Evolutionary conservation across 2,797 vertebrate species (phyloP), one percentile per base, ranked within the genome.

Genomic region (Anolis apletophallus): DNA sequence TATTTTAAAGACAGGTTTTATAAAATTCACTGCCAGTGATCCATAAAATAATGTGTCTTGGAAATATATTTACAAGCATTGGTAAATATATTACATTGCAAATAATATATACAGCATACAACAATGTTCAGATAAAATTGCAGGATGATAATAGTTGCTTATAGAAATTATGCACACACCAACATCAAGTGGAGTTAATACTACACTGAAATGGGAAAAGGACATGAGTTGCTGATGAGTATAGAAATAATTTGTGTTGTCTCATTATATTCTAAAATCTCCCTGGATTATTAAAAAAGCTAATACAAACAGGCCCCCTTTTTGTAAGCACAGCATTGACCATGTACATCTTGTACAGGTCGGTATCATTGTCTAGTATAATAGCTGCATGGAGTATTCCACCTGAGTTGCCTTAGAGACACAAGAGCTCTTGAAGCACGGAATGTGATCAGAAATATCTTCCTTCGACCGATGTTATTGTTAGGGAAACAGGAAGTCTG

Each of bases 1-100:
- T 17, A 77, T 75, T 85, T n/a, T 34, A 86, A 80, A 61, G 12
- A 54, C 21, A 81, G 19, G 23, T n/a, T 75, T 54, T 54, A 54
- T 72, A 36, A 81, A 81, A 81, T 55, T 75, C 57, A 76, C 1
- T 67, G 2, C 29, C 59, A 54, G 1, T 75, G n/a, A 40, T 74
- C 59, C 19, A 46, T 67, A 81, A n/a, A 46, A 29, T 9, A 17
- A 21, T 77, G 40, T 29, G 50, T 9, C 34, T 34, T 67, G 50
- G 29, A 26, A 72, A 67, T 36, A 57, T 55, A 50, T 59, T 50
- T 50, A 32, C 17, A 72, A 73, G 46, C 36, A 46, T 73, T 40
- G 19, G 32, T 46, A 67, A 80, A 50, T 23, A 79, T 5, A 3
- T 81, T 86, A 54, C 14, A 81, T 52, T 86, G 71, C 6, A 75